These are phyloP conservation scores for Oncorhynchus keta DNA, from an alignment of 2,113 vertebrate genomes.

Conservation along the genomic window DNA sequence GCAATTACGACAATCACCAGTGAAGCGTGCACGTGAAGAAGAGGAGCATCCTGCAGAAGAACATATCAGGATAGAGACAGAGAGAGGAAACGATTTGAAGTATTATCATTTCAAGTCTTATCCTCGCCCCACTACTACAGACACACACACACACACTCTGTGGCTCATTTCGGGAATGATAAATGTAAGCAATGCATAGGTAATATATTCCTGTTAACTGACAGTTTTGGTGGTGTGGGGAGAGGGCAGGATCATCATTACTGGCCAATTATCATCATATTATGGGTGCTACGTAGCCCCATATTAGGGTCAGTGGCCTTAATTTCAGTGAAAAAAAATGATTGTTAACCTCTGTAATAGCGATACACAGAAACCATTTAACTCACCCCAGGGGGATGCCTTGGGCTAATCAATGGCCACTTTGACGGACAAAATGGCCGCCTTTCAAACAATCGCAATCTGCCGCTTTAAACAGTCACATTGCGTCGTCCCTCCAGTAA, in stretches of 20 bases:
- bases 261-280: conserved; percentile 83
- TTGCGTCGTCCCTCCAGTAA: background rate
- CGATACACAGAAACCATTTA: conserved; percentile 69
- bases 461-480: background rate
- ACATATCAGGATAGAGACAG: conserved; percentile 48
- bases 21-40: conserved; percentile 59
- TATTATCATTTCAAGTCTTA: conserved; percentile 54
- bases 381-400: conserved; percentile 55
- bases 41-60: conserved; percentile 50
- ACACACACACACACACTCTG: background rate
- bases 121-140: background rate
- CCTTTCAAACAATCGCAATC: conserved; percentile 29
- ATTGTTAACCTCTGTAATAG: conserved; percentile 73
- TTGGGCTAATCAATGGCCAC: conserved; percentile 46
- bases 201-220: conserved; percentile 74
- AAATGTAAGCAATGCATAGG: conserved; percentile 67
- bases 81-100: conserved; percentile 63
- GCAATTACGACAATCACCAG: conserved; percentile 77
- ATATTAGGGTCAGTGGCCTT: conserved; percentile 87
- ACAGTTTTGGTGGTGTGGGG: conserved; percentile 22
- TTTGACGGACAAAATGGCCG: conserved; percentile 29
- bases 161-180: conserved; percentile 54
- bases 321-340: conserved; percentile 79
- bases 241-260: conserved; percentile 53
- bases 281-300: conserved; percentile 80